Conservation (phyloP, 2,797 vertebrate species). For the Linurgus olivaceus region DNA sequence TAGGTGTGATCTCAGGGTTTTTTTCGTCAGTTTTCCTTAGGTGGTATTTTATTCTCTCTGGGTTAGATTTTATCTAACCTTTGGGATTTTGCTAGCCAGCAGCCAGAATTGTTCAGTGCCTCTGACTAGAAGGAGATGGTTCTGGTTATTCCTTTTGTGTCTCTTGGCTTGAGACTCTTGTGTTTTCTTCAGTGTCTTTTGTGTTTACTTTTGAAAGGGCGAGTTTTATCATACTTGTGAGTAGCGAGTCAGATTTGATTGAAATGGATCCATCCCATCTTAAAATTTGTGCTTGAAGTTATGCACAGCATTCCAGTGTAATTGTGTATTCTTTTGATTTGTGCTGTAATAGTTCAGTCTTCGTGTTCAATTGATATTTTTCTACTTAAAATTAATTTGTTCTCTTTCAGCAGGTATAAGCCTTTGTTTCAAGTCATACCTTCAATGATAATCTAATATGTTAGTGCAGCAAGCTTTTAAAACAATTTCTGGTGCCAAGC, state of each 20-base stretch:
- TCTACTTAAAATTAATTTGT: constrained; percentile 51
- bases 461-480: constrained; percentile 69
- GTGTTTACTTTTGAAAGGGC: neutral
- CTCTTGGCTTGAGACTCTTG: neutral
- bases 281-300: neutral
- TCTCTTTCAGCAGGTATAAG: constrained; percentile 66
- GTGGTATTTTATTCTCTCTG: neutral
- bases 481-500: constrained; percentile 59
- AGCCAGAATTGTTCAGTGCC: neutral
- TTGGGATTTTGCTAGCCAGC: neutral
- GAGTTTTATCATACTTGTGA: neutral
- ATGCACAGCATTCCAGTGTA: neutral
- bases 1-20: neutral
- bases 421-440: constrained; percentile 59
- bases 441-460: constrained; percentile 51
- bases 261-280: neutral
- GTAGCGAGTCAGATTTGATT: neutral
- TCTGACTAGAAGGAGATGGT: neutral
- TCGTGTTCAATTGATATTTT: neutral
- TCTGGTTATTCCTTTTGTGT: neutral
- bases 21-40: neutral
- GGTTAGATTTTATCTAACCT: neutral
- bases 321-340: neutral
- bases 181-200: neutral
- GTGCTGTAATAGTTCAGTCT: neutral